Percentiles rank a stretch among this genome's conserved stretches.
These are phyloP conservation scores for Phyllotreta striolata DNA, from an alignment of 2,888 invertebrate species.

Conservation along the genomic window DNA sequence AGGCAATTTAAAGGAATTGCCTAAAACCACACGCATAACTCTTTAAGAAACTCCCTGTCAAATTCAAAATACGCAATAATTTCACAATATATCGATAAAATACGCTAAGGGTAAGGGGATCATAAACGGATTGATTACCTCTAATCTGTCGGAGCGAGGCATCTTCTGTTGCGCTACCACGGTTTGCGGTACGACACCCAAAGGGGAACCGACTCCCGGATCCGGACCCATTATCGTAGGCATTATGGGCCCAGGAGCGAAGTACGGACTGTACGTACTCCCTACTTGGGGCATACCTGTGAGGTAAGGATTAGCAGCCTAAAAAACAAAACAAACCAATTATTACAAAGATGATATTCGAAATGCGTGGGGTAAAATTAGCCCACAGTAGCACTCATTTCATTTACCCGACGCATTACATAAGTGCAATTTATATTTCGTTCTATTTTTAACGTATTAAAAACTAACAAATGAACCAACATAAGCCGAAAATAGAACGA, in stretches of 20 bases:
- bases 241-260: slow-evolving; percentile 87
- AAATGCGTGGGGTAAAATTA: not conserved
- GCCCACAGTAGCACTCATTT: too few species aligned
- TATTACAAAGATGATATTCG: slow-evolving; percentile 16
- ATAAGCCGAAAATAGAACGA: slow-evolving; percentile 18
- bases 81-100: slow-evolving; percentile 31
- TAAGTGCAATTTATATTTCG: too few species aligned
- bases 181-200: slow-evolving; percentile 85
- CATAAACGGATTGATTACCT: slow-evolving; percentile 72
- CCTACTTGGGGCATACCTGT: slow-evolving; percentile 89
- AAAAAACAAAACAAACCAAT: slow-evolving; percentile 54
- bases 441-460: too few species aligned
- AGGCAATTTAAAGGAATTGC: slow-evolving; percentile 2
- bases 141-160: slow-evolving; percentile 93
- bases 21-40: not conserved
- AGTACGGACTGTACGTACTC: slow-evolving; percentile 91
- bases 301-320: slow-evolving; percentile 92
- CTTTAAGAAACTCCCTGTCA: slow-evolving; percentile 7
- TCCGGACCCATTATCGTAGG: slow-evolving; percentile 90
- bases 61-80: slow-evolving; percentile 1
- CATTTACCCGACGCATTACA: too few species aligned
- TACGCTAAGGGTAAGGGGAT: slow-evolving; percentile 31
- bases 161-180: slow-evolving; percentile 91
- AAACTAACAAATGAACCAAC: not conserved
- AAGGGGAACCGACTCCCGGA: slow-evolving; percentile 81